phyloP scores from a whole-genome alignment of 2,113 vertebrate genomes.

The Microcebus lehilahytsara region DNA sequence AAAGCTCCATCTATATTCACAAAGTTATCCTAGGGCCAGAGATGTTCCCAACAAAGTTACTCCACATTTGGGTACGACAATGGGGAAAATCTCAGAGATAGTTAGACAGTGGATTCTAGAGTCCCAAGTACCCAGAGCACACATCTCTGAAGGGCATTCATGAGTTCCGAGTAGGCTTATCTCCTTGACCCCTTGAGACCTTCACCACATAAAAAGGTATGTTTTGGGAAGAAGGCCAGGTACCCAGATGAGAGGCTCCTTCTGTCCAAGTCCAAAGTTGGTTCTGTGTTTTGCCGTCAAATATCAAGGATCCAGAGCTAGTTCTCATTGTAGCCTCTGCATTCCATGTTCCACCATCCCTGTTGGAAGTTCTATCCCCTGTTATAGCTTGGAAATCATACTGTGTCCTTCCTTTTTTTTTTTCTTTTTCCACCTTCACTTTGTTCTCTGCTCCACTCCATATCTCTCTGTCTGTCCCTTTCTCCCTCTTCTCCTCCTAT shows the following conservation, averaged over 20 bases:
- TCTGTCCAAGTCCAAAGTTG: background rate
- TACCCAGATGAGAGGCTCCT: accelerated
- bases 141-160: background rate
- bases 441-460: background rate
- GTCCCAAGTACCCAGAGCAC: background rate
- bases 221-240: background rate
- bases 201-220: background rate
- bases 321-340: background rate
- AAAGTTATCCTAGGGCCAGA: background rate
- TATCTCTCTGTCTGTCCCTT: too few species aligned
- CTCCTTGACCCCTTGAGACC: background rate
- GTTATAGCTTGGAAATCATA: background rate
- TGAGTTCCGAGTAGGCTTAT: background rate
- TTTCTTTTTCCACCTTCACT: too few species aligned
- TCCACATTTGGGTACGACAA: accelerated
- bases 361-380: background rate
- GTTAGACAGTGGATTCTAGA: background rate
- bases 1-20: background rate
- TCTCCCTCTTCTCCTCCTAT: background rate
- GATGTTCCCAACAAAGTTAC: background rate
- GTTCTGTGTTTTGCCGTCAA: background rate
- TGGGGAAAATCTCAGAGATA: background rate
- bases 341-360: background rate
- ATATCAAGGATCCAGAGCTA: background rate
- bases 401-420: background rate